Conservation (phyloP, 2,888 invertebrate genomes). For the Erannis defoliaria region DNA sequence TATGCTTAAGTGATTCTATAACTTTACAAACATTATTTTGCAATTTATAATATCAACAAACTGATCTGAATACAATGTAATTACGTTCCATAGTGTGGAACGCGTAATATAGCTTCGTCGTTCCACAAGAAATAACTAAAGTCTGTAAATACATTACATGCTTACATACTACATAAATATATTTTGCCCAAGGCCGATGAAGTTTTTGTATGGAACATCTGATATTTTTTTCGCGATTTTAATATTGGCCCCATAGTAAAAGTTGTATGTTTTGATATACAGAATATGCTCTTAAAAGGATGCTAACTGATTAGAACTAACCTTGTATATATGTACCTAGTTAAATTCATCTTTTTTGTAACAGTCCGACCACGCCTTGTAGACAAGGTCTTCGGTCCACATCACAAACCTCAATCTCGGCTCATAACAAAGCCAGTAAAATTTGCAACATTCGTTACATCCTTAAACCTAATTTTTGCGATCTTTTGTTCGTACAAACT, state of each 20-base stretch:
- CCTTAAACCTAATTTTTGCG: constrained; percentile 56
- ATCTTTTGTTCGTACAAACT: constrained; percentile 65
- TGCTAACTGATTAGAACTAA: no score
- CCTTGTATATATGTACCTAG: constrained; percentile 40
- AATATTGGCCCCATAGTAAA: no score
- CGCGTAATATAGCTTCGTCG: constrained; percentile 53
- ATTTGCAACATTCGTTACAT: constrained; percentile 50
- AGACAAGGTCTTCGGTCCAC: constrained; percentile 16
- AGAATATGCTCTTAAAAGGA: no score
- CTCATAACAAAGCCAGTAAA: constrained; percentile 31
- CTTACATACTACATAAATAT: no score
- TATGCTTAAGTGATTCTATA: no score
- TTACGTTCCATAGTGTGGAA: constrained; percentile 22
- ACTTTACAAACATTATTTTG: background rate
- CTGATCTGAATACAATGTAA: constrained; percentile 5
- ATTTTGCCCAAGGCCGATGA: no score
- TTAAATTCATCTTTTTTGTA: constrained; percentile 5
- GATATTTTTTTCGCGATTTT: no score
- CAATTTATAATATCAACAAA: background rate
- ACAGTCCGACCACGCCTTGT: constrained; percentile 5
- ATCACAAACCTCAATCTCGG: constrained; percentile 36
- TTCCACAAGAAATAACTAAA: no score
- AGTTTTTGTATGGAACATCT: no score
- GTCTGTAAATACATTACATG: no score
- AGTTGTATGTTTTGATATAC: no score